A percentile compares a stretch with the other conserved stretches of the same genome.
Conservation (phyloP, 1,140 invertebrate genomes). For the Sitophilus oryzae region DNA sequence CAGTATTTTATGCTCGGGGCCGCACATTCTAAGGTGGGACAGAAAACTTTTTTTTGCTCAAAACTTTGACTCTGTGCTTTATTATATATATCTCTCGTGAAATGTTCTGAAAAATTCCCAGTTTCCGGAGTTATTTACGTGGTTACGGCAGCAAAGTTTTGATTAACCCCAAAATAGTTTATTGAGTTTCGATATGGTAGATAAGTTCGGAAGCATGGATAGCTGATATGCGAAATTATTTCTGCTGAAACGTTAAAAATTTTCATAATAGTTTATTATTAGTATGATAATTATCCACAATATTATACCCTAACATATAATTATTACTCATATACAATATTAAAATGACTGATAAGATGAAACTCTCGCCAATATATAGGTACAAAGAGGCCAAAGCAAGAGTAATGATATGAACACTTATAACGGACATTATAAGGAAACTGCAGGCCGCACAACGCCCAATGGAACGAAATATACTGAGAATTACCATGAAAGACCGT, state of each 20-base stretch:
- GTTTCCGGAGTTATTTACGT: conserved; percentile 25
- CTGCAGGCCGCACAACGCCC: too few species aligned
- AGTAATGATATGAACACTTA: too few species aligned
- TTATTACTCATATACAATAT: too few species aligned
- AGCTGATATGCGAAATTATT: conserved; percentile 10
- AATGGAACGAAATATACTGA: too few species aligned
- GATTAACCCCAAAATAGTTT: conserved; percentile 24
- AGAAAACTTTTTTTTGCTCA: not conserved
- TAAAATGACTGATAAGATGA: too few species aligned
- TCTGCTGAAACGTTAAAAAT: not conserved
- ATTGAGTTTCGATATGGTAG: conserved; percentile 19
- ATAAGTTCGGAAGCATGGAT: conserved; percentile 9
- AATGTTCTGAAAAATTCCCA: conserved; percentile 23
- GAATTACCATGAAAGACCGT: too few species aligned
- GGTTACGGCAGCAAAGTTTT: conserved; percentile 23
- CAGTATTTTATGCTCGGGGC: not conserved
- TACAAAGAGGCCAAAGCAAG: too few species aligned
- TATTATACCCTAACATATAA: too few species aligned
- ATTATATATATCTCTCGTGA: conserved; percentile 21
- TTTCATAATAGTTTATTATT: not conserved
- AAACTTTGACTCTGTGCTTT: conserved; percentile 1
- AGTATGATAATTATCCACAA: not conserved
- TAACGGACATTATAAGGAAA: too few species aligned
- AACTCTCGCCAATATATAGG: too few species aligned
- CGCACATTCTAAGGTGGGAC: not conserved